Evolutionary conservation across 2,888 invertebrate species (phyloP).

Genomic region (Latrodectus elegans): DNA sequence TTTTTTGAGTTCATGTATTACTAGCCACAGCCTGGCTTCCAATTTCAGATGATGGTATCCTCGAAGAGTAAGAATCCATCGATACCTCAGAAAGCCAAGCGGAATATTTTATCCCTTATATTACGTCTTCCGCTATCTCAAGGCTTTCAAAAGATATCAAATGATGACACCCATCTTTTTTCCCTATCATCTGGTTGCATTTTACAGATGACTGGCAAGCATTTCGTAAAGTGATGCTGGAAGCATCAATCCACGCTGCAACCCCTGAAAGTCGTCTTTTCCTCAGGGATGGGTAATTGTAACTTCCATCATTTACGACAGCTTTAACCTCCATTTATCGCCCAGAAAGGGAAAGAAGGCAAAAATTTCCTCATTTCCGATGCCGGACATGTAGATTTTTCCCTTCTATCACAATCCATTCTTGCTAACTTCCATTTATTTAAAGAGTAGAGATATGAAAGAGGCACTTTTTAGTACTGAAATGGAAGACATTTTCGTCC

Average conservation of each 20-base stretch:
- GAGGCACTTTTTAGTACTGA: background rate
- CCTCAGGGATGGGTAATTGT: slow-evolving; percentile 60
- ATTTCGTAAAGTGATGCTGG: slow-evolving; percentile 10
- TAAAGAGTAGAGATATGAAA: slow-evolving; percentile 6
- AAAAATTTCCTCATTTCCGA: slow-evolving; percentile 61
- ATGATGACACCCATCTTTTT: slow-evolving; percentile 48
- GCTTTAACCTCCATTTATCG: slow-evolving; percentile 68
- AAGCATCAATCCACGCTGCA: background rate
- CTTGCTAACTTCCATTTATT: slow-evolving; percentile 54
- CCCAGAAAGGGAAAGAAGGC: slow-evolving; percentile 22
- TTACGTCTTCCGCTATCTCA: slow-evolving; percentile 4
- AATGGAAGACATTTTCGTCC: background rate
- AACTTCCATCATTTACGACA: slow-evolving; percentile 69
- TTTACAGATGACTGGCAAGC: slow-evolving; percentile 59
- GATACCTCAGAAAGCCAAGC: slow-evolving; percentile 1
- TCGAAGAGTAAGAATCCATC: slow-evolving; percentile 2
- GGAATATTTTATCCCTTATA: slow-evolving; percentile 1
- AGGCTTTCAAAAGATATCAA: slow-evolving; percentile 12
- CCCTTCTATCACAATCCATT: slow-evolving; percentile 42
- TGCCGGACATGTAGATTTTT: slow-evolving; percentile 68
- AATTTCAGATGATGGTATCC: no score
- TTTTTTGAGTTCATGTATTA: no score
- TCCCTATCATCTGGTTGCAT: slow-evolving; percentile 32
- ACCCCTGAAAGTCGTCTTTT: slow-evolving; percentile 26
- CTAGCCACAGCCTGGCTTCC: no score